These are phyloP conservation scores for Euthynnus affinis DNA, from an alignment of 2,797 vertebrate genomes.

Conservation along the genomic window DNA sequence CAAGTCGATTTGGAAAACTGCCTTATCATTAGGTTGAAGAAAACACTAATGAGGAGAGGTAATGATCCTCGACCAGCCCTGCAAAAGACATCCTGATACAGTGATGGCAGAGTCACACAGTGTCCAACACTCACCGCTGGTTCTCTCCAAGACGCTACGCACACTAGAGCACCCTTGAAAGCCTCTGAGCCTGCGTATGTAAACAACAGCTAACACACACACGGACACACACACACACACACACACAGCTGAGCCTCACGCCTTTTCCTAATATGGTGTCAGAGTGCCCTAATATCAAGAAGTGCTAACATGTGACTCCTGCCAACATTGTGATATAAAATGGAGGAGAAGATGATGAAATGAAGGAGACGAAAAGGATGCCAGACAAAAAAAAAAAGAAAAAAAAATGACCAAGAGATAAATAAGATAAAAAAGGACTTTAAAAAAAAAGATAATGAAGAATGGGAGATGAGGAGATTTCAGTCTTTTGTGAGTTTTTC, in stretches of 20 bases:
- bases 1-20: constrained; percentile 9
- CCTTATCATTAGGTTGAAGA: constrained; percentile 37
- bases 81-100: constrained; percentile 9
- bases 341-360: background rate
- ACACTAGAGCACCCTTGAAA: constrained; percentile 45
- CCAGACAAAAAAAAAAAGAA: background rate
- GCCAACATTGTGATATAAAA: constrained; percentile 22
- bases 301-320: constrained; percentile 31
- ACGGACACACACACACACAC: background rate
- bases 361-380: background rate
- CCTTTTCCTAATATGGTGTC: constrained; percentile 72
- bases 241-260: constrained; percentile 28
- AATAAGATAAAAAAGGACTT: background rate
- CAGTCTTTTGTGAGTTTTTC: constrained; percentile 30
- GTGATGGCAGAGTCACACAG: constrained; percentile 6
- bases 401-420: background rate
- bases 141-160: constrained; percentile 27
- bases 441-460: background rate
- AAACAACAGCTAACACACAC: constrained; percentile 59
- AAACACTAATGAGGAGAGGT: constrained; percentile 34
- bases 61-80: constrained; percentile 31
- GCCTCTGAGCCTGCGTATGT: constrained; percentile 40
- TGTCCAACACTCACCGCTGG: background rate
- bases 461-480: constrained; percentile 12
- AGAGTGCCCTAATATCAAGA: constrained; percentile 29